These are phyloP conservation scores for Leucoptera coffeella DNA, from an alignment of 2,888 invertebrate genomes.

Conservation along the genomic window DNA sequence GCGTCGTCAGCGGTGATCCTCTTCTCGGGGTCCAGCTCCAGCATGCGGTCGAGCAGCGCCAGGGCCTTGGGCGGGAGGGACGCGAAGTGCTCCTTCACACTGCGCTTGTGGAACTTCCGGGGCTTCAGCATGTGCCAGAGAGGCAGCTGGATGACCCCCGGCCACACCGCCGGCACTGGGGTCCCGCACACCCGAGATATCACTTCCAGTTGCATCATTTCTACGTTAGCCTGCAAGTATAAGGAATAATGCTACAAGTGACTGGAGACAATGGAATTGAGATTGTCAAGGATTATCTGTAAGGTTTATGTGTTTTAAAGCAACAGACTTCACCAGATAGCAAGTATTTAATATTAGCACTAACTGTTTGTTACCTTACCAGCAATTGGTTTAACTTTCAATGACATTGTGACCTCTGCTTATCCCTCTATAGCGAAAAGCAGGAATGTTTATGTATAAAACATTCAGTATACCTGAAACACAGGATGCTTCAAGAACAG, in stretches of 20 bases:
- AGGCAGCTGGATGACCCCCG: slow-evolving; percentile 88
- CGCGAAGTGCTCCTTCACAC: slow-evolving; percentile 87
- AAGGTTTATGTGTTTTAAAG: too few relatives aligned
- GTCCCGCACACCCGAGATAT: slow-evolving; percentile 94
- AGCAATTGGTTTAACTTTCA: too few relatives aligned
- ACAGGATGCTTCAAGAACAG: slow-evolving; percentile 92
- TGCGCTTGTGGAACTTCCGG: slow-evolving; percentile 82
- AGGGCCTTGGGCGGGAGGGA: slow-evolving; percentile 86
- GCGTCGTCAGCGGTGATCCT: slow-evolving; percentile 93
- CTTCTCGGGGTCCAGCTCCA: slow-evolving; percentile 91
- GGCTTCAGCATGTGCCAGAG: slow-evolving; percentile 88
- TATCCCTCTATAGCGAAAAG: too few relatives aligned
- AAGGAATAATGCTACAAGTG: too few relatives aligned
- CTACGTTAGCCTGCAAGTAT: slow-evolving; percentile 85
- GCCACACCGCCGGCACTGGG: slow-evolving; percentile 95
- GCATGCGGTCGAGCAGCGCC: slow-evolving; percentile 90
- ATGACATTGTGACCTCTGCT: too few relatives aligned
- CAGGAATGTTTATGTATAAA: too few relatives aligned
- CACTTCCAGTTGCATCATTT: slow-evolving; percentile 89
- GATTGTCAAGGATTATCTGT: too few relatives aligned
- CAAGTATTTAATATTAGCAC: too few relatives aligned
- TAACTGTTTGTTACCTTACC: too few relatives aligned
- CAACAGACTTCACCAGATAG: too few relatives aligned
- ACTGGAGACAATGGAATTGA: too few relatives aligned
- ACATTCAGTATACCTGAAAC: slow-evolving; percentile 70